Evolutionary conservation across 2,797 vertebrate genomes (phyloP), one percentile per base, ranked within the genome.

Genomic region (Hemitrygon akajei): DNA sequence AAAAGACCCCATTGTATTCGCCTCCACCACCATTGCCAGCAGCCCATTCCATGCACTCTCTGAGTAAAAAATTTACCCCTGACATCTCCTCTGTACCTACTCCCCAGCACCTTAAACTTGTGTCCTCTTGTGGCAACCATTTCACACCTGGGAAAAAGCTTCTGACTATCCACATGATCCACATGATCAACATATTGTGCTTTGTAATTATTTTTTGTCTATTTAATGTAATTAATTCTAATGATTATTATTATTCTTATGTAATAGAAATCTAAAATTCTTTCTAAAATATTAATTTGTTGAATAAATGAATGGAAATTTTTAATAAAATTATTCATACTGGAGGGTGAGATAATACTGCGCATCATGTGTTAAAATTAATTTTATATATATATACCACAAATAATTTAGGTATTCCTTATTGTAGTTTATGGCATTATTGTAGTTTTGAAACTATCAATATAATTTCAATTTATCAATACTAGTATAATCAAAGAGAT

Each of bases 271-370:
- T 27, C 81, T 84, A 58, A 84, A 56, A n/a, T n/a, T 84, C 40
- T 10, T 58, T 25, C 10, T 27, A 84, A 58, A 84, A 56, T 84
- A 84, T 58, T 58, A 84, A 58, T 27, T 47, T 12, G 47, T 12
- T 84, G 81, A 84, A 84, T 84, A 84, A 84, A 47, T 84, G 81
- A 84, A 58, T 47, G 56, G 22, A 11, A 25, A 84, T 84, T 56
- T 84, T 56, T 47, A 84, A 84, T 84, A 58, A 56, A 84, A 84
- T 58, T 56, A 84, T 58, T 84, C 47, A 84, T 30, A 84, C 47
- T 84, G 25, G 56, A 56, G 40, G 10, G 47, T 84, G 27, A 84
- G 56, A 11, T 84, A 58, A 84, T 84, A 84, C 58, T 11, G 47
- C 40, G 81, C 7, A 84, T 84, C 81, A 84, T 22, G 47, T 25